Evolutionary conservation across 2,113 vertebrate genomes (phyloP).

Genomic region (Lates calcarifer): DNA sequence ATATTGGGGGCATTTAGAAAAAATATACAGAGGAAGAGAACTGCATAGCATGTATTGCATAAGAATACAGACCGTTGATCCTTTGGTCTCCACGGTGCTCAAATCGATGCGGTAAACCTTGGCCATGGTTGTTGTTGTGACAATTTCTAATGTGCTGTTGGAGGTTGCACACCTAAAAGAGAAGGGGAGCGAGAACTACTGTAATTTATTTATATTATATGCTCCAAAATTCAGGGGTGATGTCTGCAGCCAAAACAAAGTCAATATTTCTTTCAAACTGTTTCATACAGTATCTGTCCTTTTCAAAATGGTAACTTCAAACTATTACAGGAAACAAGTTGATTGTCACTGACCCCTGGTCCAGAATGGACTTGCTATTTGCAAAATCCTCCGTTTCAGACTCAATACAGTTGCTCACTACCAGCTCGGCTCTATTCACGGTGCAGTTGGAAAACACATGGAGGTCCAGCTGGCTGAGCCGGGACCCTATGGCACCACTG

Average conservation of each 20-base stretch:
- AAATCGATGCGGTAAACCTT: constrained; percentile 77
- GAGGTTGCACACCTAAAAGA: constrained; percentile 67
- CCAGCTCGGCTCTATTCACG: constrained; percentile 53
- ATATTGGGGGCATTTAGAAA: background rate
- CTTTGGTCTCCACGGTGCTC: accelerated
- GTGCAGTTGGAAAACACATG: constrained; percentile 67
- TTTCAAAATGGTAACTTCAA: background rate
- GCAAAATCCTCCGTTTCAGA: constrained; percentile 70
- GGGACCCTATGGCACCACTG: accelerated
- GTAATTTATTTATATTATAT: background rate
- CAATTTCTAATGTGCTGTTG: constrained; percentile 51
- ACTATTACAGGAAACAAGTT: background rate
- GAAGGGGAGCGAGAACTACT: background rate
- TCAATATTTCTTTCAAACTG: background rate
- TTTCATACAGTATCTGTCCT: background rate
- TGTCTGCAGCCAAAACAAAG: background rate
- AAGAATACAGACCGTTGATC: constrained; percentile 61
- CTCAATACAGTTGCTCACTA: constrained; percentile 61
- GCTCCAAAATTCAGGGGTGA: background rate
- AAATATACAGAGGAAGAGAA: background rate
- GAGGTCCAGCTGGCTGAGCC: constrained; percentile 66
- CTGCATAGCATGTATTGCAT: background rate
- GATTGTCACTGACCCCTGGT: constrained; percentile 71
- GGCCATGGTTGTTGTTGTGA: background rate
- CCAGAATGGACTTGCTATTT: constrained; percentile 20